These are phyloP conservation scores for Oryctes rhinoceros DNA, from an alignment of 1,140 invertebrate species.

Conservation along the genomic window DNA sequence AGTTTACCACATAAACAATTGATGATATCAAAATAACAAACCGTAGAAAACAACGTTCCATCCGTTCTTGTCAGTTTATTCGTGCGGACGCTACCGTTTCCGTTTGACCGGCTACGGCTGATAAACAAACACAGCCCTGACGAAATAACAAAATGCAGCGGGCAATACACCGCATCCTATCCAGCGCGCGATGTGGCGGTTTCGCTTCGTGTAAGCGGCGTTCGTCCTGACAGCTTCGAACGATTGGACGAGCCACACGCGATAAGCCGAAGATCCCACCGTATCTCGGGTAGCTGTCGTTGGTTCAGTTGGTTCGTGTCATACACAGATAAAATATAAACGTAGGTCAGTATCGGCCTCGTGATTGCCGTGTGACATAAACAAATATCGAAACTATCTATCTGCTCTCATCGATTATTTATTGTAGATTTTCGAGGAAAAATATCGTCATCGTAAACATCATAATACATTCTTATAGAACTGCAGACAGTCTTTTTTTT, in stretches of 20 bases:
- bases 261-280: background rate
- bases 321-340: constrained; percentile 26
- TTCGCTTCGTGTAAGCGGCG: background rate
- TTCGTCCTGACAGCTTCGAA: background rate
- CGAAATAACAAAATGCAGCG: background rate
- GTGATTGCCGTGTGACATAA: background rate
- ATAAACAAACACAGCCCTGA: background rate
- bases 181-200: background rate
- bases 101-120: constrained; percentile 14
- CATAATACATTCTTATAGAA: background rate
- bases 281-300: constrained; percentile 18
- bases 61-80: background rate
- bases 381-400: background rate
- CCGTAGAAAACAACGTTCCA: background rate
- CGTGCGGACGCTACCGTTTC: constrained; percentile 13
- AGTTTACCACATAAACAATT: background rate
- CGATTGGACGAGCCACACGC: background rate
- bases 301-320: background rate
- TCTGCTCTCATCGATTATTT: constrained; percentile 6
- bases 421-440: background rate
- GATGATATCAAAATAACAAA: background rate
- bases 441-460: constrained; percentile 1
- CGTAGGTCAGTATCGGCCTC: constrained; percentile 23
- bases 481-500: background rate
- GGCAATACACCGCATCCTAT: background rate